These are phyloP conservation scores for Neoniphon sammara DNA, from an alignment of 2,797 vertebrate species.

Conservation along the genomic window DNA sequence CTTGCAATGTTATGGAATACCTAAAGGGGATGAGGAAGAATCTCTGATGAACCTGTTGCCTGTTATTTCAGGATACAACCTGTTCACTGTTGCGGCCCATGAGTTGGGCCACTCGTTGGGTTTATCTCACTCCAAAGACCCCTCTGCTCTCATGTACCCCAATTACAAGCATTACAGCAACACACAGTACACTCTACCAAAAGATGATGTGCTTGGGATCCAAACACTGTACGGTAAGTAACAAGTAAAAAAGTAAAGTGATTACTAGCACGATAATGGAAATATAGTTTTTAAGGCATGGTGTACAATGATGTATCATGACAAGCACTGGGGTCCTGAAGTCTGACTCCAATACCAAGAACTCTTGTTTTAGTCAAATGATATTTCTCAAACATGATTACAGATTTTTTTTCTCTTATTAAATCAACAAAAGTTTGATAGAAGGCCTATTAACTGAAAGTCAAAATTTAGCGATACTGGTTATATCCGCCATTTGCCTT, in stretches of 20 bases:
- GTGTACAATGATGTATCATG: background rate
- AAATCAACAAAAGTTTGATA: too few relatives aligned
- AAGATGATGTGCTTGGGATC: constrained; percentile 71
- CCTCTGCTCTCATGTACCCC: constrained; percentile 75
- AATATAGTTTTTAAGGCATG: background rate
- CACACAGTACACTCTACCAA: constrained; percentile 63
- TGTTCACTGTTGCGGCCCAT: constrained; percentile 78
- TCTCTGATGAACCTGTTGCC: background rate
- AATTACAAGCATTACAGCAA: constrained; percentile 66
- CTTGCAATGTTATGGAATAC: background rate
- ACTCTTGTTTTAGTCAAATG: too few relatives aligned
- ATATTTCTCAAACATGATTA: too few relatives aligned
- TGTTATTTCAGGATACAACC: constrained; percentile 71
- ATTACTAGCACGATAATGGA: background rate
- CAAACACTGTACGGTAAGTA: constrained; percentile 77
- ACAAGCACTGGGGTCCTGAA: too few relatives aligned
- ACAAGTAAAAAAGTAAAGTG: background rate
- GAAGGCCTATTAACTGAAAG: too few relatives aligned
- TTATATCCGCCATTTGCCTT: too few relatives aligned
- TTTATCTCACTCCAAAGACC: constrained; percentile 74
- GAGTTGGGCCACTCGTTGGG: constrained; percentile 78
- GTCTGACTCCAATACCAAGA: too few relatives aligned
- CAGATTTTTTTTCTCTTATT: too few relatives aligned
- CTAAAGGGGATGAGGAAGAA: background rate
- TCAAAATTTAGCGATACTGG: too few relatives aligned